phyloP scores from a whole-genome alignment of 2,888 invertebrate species.

The Papilio demoleus region DNA sequence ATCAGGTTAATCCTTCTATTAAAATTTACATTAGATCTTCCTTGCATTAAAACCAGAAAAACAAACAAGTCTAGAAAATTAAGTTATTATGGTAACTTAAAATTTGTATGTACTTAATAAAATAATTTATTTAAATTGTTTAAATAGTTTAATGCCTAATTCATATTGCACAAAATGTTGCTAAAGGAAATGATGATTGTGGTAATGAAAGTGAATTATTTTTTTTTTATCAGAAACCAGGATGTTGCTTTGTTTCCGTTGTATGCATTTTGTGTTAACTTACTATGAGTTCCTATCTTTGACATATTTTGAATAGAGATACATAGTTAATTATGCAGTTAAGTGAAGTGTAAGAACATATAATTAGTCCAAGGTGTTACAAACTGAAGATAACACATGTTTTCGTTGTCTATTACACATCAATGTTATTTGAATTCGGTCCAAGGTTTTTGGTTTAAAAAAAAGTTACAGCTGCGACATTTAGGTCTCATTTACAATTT shows the following conservation, averaged over 20 bases:
- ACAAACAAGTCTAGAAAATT: too few species aligned
- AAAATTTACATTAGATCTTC: neutral
- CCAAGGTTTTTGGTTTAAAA: conserved; percentile 14
- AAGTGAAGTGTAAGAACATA: neutral
- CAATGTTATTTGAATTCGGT: conserved; percentile 23
- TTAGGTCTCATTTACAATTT: neutral
- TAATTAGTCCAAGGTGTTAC: conserved; percentile 31
- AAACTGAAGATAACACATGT: conserved; percentile 20
- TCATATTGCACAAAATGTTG: neutral
- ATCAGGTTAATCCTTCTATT: neutral
- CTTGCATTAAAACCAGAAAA: conserved; percentile 8
- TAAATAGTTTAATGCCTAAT: neutral
- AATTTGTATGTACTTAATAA: neutral
- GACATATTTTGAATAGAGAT: neutral
- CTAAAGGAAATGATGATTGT: conserved; percentile 16
- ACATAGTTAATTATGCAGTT: too few species aligned
- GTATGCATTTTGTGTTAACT: neutral
- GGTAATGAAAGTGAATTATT: conserved; percentile 27
- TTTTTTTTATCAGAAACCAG: conserved; percentile 15
- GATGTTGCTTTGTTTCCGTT: conserved; percentile 8
- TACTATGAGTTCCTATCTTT: neutral
- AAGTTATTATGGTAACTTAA: neutral
- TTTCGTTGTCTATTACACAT: neutral
- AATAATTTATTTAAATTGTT: neutral
- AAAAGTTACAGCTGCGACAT: neutral